Base-by-base conservation (phyloP, 2,113 vertebrate species). In the Rhineura floridana region DNA sequence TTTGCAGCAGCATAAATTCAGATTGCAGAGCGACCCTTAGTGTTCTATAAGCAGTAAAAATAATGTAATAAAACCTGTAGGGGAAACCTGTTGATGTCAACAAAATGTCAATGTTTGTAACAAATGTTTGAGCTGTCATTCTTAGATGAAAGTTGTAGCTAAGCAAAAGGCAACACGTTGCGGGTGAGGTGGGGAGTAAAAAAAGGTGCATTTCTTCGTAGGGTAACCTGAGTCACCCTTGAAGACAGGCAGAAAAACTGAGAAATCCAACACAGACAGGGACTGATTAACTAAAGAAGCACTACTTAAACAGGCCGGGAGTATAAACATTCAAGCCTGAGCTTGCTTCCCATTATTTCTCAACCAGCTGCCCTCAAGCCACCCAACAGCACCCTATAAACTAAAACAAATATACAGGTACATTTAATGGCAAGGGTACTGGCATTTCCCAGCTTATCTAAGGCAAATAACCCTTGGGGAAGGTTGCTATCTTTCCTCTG, bases 301-400 rank as follows among this genome's bases (percentile, higher is more conserved):
- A 30, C 13, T 30, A 6, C 13, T 36, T 4, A 82, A 82, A 73
- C n/a, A 50, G 17, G 42, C 52, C 50, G 23, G 52, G 62, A 76
- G 44, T 48, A 46, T 21, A 50, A 75, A 30, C 42, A 65, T 83
- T 88, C 87, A 88, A 65, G 87, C 33, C 80, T 50, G n/a, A 76
- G 33, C 87, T 19, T 83, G 87, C n/a, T 67, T 33, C n/a, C 11
- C 42, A 23, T 36, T 67, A 80, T 83, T 88, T 82, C 70, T 33
- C 81, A 88, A 88, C 13, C 33, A 39, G 48, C 10, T 52, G n/a
- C 59, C 80, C 10, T 77, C 33, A 12, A 63, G 59, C 1, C 23
- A 23, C 83, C 28, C 9, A 30, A 76, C 5, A 33, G 44, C 48
- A 52, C 23, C 23, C 17, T 19, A 59, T 19, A 59, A 76, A 76